Conservation (phyloP, 2,888 invertebrate genomes). For the Pediacus dermestoides region DNA sequence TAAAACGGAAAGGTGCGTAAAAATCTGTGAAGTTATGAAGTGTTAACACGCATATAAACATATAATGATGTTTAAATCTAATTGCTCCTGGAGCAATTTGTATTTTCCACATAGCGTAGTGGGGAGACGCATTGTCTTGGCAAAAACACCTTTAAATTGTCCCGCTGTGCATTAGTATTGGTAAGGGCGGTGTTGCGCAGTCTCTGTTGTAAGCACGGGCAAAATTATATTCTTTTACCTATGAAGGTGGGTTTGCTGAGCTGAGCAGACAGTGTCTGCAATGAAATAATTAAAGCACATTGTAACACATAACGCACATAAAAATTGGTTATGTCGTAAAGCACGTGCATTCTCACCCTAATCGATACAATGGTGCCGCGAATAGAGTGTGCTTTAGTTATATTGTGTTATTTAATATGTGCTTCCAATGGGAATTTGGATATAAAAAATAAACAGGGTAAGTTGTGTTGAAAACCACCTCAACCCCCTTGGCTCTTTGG, state of each 20-base stretch:
- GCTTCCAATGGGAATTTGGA: conserved; percentile 37
- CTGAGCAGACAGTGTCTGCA: conserved; percentile 33
- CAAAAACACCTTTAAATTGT: conserved; percentile 31
- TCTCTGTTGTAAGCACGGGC: too few relatives aligned
- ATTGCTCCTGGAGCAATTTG: too few relatives aligned
- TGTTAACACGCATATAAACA: too few relatives aligned
- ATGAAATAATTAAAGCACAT: conserved; percentile 22
- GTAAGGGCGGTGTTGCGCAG: conserved; percentile 38
- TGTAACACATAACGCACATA: conserved; percentile 20
- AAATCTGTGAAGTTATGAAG: too few relatives aligned
- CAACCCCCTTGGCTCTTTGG: too few relatives aligned
- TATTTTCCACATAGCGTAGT: too few relatives aligned
- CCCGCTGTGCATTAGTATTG: conserved; percentile 26
- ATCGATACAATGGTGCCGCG: conserved; percentile 35
- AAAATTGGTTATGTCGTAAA: conserved; percentile 42
- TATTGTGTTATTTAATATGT: conserved; percentile 40
- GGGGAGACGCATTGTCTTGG: too few relatives aligned
- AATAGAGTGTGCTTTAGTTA: conserved; percentile 31
- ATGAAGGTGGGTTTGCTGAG: conserved; percentile 36
- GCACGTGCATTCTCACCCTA: conserved; percentile 34
- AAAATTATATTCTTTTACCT: conserved; percentile 28
- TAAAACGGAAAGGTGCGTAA: too few relatives aligned
- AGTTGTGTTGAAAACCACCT: conserved; percentile 29
- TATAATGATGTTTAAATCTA: too few relatives aligned
- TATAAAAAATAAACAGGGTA: conserved; percentile 37